Base-by-base conservation (phyloP, 2,113 vertebrate species). In the Vicugna pacos region DNA sequence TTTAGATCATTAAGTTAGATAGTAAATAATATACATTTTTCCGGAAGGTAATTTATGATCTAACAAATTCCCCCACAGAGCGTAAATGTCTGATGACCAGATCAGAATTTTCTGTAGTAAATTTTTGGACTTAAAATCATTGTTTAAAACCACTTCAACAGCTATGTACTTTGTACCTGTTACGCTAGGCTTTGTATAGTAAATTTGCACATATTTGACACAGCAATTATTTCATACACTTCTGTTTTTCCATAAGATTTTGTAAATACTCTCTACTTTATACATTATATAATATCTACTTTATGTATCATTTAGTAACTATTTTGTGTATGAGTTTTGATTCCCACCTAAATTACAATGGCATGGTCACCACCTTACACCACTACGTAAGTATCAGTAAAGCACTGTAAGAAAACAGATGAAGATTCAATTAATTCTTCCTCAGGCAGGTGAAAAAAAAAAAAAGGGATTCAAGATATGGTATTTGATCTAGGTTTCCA, bases 11-110 rank as follows among this genome's bases (percentile, higher is more conserved):
- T 98, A 98, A 98, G 98, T 94, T 86, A 97, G 95, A 98, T 87
- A 98, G 98, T 98, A 98, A 98, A 98, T 98, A 98, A 97, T 98
- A 96, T 24, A 93, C 72, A 54, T 80, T 96, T 92, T 98, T 98
- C 94, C 97, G 38, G 92, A 96, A 95, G 75, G 77, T 95, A 88
- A 97, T 97, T 97, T 94, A 97, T 96, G 54, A 10, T 70, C 75
- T 64, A 93, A 93, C 52, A 92, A 81, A 92, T 96, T 96, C 64
- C 87, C 60, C 60, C 76, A 46, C 79, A 88, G 38, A 81, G 69
- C 94, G 32, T 73, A 72, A 88, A 70, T 35, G 58, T 89, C 64
- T 90, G 84, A 89, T 56, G 64, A 86, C 15, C 56, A 97, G 48
- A 88, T 30, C 26, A 75, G 22, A 28, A 86, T 90, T 95, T 89